Evolutionary conservation across 2,888 invertebrate species (phyloP).

Genomic region (Diaperis boleti): DNA sequence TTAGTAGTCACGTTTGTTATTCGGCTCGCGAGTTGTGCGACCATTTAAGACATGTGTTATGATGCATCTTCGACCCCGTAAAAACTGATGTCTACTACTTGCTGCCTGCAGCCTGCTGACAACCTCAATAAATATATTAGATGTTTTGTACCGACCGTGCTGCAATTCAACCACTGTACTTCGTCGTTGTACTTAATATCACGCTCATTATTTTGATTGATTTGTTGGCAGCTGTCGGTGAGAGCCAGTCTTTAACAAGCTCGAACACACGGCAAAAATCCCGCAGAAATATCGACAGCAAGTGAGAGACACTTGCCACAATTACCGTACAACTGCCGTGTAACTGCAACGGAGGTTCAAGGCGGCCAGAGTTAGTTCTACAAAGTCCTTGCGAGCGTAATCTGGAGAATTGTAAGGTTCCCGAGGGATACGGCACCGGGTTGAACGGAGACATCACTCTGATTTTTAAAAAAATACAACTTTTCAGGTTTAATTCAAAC

Average conservation of each 20-base stretch:
- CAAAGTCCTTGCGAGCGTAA: no score
- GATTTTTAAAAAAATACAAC: neutral
- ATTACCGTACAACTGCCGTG: constrained; percentile 30
- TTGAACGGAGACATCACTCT: neutral
- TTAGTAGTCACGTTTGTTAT: constrained; percentile 53
- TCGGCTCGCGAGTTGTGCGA: constrained; percentile 52
- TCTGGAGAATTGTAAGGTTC: neutral
- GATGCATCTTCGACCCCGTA: constrained; percentile 54
- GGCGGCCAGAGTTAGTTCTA: neutral
- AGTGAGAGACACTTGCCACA: constrained; percentile 32
- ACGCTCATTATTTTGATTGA: constrained; percentile 47
- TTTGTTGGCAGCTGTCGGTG: constrained; percentile 46
- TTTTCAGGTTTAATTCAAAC: no score
- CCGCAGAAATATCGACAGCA: constrained; percentile 34
- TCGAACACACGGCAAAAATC: constrained; percentile 42
- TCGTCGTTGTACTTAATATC: constrained; percentile 45
- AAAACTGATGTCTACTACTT: constrained; percentile 53
- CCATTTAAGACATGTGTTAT: constrained; percentile 54
- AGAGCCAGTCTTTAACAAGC: constrained; percentile 45
- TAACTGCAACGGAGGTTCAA: neutral
- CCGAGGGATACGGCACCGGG: neutral
- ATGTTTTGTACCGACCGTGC: constrained; percentile 52
- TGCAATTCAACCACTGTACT: constrained; percentile 45
- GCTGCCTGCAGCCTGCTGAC: constrained; percentile 50
- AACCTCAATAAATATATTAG: constrained; percentile 58